These are phyloP conservation scores for Nipponia nippon DNA, from an alignment of 2,113 vertebrate genomes.

Conservation along the genomic window DNA sequence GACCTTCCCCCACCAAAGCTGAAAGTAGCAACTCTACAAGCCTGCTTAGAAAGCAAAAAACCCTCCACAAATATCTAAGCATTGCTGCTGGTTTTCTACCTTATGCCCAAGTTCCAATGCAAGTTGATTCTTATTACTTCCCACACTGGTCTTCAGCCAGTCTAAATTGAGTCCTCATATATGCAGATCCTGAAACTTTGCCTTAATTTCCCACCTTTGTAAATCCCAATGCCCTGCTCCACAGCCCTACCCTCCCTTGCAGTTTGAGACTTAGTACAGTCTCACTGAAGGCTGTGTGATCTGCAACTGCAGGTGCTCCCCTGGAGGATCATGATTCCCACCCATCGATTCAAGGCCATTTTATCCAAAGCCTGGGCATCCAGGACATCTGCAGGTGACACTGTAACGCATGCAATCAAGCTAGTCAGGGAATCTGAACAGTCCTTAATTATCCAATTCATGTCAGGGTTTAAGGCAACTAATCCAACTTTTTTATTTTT, in stretches of 20 bases:
- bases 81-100: neutral
- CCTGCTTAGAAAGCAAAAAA: neutral
- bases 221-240: neutral
- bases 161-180: neutral
- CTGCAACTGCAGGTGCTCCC: neutral
- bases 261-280: neutral
- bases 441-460: slow-evolving; percentile 9
- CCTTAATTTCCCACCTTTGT: neutral
- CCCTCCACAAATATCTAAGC: neutral
- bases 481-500: neutral
- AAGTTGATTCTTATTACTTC: neutral
- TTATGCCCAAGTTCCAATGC: neutral
- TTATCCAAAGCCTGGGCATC: neutral
- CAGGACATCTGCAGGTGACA: neutral
- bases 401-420: neutral
- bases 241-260: neutral
- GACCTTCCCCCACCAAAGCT: neutral
- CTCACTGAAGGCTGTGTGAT: neutral
- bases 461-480: neutral
- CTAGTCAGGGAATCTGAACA: neutral
- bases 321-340: neutral
- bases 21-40: neutral
- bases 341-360: neutral
- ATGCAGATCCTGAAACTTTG: neutral
- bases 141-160: neutral